Percentiles rank a stretch among this genome's conserved stretches.
Conservation (phyloP, 2,113 vertebrate species). For the Larimichthys crocea region DNA sequence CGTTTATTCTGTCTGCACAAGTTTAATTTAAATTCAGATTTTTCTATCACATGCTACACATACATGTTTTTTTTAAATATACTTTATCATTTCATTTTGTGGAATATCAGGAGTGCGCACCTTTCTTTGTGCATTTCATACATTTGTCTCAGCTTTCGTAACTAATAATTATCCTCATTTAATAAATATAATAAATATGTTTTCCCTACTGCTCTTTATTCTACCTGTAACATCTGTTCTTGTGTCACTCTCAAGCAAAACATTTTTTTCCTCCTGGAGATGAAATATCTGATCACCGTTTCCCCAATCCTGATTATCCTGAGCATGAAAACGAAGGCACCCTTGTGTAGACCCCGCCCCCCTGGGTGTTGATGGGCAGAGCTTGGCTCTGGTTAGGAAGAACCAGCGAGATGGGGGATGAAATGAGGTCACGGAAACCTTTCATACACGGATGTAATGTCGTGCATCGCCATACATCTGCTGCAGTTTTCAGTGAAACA, state of each 20-base stretch:
- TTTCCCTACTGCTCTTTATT: too few relatives aligned
- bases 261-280: not conserved
- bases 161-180: too few relatives aligned
- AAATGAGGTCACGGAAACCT: conserved; percentile 63
- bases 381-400: conserved; percentile 29
- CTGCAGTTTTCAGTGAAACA: not conserved
- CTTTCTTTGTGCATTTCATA: too few relatives aligned
- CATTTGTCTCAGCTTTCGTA: too few relatives aligned
- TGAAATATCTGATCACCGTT: not conserved
- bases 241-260: not conserved
- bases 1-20: too few relatives aligned
- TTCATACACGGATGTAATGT: not conserved
- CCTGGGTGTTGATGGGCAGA: conserved; percentile 23
- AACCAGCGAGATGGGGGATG: conserved; percentile 31
- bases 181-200: too few relatives aligned
- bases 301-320: not conserved
- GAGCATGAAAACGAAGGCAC: conserved; percentile 50
- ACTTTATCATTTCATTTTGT: too few relatives aligned
- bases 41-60: too few relatives aligned
- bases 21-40: too few relatives aligned
- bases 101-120: too few relatives aligned
- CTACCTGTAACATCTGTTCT: too few relatives aligned
- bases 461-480: not conserved
- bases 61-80: not conserved
- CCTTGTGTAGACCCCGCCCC: conserved; percentile 48